phyloP scores from a whole-genome alignment of 2,113 vertebrate genomes.

The Mesocricetus auratus region DNA sequence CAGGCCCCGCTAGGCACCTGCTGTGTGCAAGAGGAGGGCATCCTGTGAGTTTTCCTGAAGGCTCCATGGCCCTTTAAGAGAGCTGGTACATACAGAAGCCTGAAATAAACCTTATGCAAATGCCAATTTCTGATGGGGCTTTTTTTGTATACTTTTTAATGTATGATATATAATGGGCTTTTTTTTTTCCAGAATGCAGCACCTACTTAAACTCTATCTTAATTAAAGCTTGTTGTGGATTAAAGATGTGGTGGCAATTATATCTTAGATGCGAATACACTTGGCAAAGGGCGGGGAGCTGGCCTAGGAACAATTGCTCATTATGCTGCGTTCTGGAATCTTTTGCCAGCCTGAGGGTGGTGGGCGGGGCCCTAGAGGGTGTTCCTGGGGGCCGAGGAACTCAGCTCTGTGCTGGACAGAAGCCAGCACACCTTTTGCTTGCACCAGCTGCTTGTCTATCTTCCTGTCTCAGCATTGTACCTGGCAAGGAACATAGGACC shows the following conservation, averaged over 20 bases:
- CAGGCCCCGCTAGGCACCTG: background rate
- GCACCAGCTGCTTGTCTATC: background rate
- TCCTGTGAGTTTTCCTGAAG: background rate
- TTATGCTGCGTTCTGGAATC: conserved; percentile 35
- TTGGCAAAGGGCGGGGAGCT: conserved; percentile 53
- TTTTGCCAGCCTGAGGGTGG: conserved; percentile 41
- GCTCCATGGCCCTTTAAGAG: conserved; percentile 60
- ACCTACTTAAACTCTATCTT: conserved; percentile 68
- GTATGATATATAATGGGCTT: conserved; percentile 71
- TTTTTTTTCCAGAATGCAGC: conserved; percentile 49
- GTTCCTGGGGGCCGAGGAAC: background rate
- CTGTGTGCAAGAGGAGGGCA: background rate
- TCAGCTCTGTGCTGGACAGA: background rate
- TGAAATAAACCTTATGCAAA: conserved; percentile 76
- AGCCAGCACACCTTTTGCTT: background rate
- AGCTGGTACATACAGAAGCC: conserved; percentile 21
- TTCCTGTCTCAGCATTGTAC: background rate
- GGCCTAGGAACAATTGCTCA: conserved; percentile 69
- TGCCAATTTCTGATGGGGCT: conserved; percentile 53
- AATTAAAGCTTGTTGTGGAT: conserved; percentile 74
- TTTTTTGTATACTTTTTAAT: conserved; percentile 49
- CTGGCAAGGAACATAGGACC: background rate
- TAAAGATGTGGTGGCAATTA: conserved; percentile 71
- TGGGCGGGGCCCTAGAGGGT: background rate
- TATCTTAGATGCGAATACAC: conserved; percentile 33